Percentiles rank a stretch among this genome's conserved stretches.
Evolutionary conservation across 1,140 invertebrate species (phyloP).

Genomic region (Heterodera carotae): DNA sequence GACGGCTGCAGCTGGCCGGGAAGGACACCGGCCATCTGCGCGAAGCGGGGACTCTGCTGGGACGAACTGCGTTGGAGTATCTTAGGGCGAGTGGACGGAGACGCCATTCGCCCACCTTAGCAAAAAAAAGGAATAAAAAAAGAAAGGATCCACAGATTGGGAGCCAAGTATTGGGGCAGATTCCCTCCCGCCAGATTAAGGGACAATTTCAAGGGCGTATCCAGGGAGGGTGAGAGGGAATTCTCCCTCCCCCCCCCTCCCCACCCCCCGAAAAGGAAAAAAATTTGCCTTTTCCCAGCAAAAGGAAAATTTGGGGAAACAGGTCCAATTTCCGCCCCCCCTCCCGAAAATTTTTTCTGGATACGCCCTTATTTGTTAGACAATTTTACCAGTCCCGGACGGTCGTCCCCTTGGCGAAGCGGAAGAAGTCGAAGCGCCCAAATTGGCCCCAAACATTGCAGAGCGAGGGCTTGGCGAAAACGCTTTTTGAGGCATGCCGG

Average conservation of each 20-base stretch:
- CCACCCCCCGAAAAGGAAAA: too few relatives aligned
- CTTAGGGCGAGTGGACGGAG: conserved; percentile 25
- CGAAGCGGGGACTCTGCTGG: conserved; percentile 26
- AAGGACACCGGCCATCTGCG: not conserved
- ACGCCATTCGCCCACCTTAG: conserved; percentile 20
- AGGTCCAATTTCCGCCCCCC: too few relatives aligned
- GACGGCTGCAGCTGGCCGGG: not conserved
- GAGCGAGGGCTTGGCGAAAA: conserved; percentile 28
- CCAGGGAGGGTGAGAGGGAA: too few relatives aligned
- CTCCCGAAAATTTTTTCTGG: too few relatives aligned
- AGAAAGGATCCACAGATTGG: too few relatives aligned
- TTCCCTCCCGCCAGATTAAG: too few relatives aligned
- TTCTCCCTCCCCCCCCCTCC: too few relatives aligned
- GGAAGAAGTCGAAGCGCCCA: conserved; percentile 7
- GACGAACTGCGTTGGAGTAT: conserved; percentile 25
- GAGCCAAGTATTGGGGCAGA: too few relatives aligned
- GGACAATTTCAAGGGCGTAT: too few relatives aligned
- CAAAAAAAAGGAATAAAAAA: conserved; percentile 4
- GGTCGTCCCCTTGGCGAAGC: conserved; percentile 27
- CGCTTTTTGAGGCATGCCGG: conserved; percentile 24
- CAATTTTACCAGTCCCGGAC: conserved; percentile 12
- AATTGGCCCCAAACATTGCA: not conserved
- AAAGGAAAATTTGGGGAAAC: too few relatives aligned
- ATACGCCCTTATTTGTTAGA: not conserved
- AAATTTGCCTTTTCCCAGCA: too few relatives aligned